A percentile compares a stretch with the other conserved stretches of the same genome.
These are phyloP conservation scores for Helicorthomorpha holstii DNA, from an alignment of 1,140 invertebrate species.

Conservation along the genomic window DNA sequence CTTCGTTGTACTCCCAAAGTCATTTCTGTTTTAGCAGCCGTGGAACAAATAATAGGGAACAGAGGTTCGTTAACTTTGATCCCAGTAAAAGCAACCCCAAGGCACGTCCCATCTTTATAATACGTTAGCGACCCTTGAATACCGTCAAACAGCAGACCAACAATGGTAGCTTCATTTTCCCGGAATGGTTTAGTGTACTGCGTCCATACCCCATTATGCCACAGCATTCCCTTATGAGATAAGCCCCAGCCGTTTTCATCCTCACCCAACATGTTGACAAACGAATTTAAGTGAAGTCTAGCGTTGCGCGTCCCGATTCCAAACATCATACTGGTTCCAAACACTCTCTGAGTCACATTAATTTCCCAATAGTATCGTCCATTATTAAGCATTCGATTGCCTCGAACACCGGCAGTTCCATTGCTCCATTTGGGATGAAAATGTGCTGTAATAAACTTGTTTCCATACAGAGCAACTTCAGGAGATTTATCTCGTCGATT, in stretches of 20 bases:
- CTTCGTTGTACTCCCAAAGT: slow-evolving; percentile 34
- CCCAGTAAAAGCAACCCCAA: slow-evolving; percentile 38
- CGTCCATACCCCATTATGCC: slow-evolving; percentile 42
- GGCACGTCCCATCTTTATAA: slow-evolving; percentile 46
- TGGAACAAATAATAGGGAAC: slow-evolving; percentile 51
- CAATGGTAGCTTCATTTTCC: slow-evolving; percentile 44
- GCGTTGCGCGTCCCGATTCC: slow-evolving; percentile 45
- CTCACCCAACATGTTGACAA: slow-evolving; percentile 50
- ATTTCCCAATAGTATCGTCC: slow-evolving; percentile 52
- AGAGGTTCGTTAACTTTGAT: slow-evolving; percentile 35
- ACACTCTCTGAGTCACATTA: slow-evolving; percentile 41
- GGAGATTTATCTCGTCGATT: slow-evolving; percentile 39
- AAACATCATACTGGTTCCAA: slow-evolving; percentile 62
- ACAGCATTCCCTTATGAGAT: slow-evolving; percentile 51
- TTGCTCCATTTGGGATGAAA: slow-evolving; percentile 63
- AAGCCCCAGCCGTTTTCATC: slow-evolving; percentile 51
- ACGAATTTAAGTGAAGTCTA: slow-evolving; percentile 42
- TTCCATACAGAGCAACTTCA: slow-evolving; percentile 40
- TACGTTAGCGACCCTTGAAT: slow-evolving; percentile 48
- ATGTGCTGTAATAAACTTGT: slow-evolving; percentile 30
- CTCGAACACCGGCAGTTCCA: slow-evolving; percentile 49
- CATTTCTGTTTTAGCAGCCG: slow-evolving; percentile 58
- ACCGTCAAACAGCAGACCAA: slow-evolving; percentile 48
- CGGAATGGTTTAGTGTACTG: slow-evolving; percentile 47
- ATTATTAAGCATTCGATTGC: slow-evolving; percentile 41